Conservation (phyloP, 2,797 vertebrate genomes). For the Acestrorhynchus altus region DNA sequence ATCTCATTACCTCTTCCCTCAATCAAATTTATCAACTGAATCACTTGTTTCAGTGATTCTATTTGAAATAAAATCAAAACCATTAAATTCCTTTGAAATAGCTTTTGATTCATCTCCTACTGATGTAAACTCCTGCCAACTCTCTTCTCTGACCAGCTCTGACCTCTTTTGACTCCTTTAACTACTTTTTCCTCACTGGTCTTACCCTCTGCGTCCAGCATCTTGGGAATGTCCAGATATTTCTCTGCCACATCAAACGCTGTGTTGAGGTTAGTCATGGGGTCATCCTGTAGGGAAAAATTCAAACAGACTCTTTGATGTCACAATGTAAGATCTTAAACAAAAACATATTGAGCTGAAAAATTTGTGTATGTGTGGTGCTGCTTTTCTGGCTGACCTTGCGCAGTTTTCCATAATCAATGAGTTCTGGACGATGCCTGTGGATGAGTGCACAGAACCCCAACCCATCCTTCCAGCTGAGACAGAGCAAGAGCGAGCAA, state of each 20-base stretch:
- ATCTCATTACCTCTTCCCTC: too few relatives aligned
- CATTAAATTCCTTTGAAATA: too few relatives aligned
- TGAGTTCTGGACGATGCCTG: conserved; percentile 97
- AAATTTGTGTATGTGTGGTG: background rate
- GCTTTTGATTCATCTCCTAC: background rate
- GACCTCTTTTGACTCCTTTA: background rate
- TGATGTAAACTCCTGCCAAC: conserved; percentile 89
- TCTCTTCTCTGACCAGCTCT: too few relatives aligned
- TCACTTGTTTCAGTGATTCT: too few relatives aligned
- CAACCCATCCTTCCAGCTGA: conserved; percentile 97
- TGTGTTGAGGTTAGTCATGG: conserved; percentile 94
- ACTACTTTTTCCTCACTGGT: background rate
- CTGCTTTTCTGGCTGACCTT: conserved; percentile 79
- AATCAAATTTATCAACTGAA: too few relatives aligned
- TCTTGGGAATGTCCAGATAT: conserved; percentile 95
- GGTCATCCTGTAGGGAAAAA: conserved; percentile 82
- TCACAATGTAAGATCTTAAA: background rate
- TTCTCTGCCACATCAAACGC: conserved; percentile 95
- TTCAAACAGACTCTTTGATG: conserved; percentile 4
- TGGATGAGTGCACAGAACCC: conserved; percentile 99
- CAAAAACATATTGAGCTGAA: background rate
- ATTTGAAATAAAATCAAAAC: too few relatives aligned
- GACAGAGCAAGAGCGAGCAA: conserved; percentile 31
- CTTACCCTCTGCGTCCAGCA: conserved; percentile 96
- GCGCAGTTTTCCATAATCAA: conserved; percentile 95